Evolutionary conservation across 2,797 vertebrate genomes (phyloP), one percentile per base, ranked within the genome.

Genomic region (Sciurus vulgaris): DNA sequence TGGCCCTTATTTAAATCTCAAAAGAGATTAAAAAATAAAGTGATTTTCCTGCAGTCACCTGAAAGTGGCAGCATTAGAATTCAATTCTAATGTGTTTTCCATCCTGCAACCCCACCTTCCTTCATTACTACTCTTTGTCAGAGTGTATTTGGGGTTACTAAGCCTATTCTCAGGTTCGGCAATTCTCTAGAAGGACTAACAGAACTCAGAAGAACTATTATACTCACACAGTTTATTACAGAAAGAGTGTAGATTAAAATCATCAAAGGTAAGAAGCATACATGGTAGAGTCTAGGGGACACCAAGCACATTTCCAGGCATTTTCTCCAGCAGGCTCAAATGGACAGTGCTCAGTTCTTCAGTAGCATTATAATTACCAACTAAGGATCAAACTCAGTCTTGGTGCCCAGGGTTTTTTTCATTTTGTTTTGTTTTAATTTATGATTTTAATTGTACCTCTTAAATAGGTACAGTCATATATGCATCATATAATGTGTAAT

Each of bases 121-220:
- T 81, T 91, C 44, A 54, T 87, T 59, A 63, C 54, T 79, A 12
- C 3, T 86, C 38, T 54, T 79, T 24, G 77, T 77, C 26, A 82
- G 33, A 56, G 0, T 38, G 2, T 49, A 2, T 6, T 41, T 1
- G 20, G 11, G 20, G 9, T 22, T 13, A 26, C 59, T 3, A 38
- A 47, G 38, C 49, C 56, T 24, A 22, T 49, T 1, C 35, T 44
- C 3, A 51, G 26, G 26, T n/a, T 76, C 2, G 33, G 0, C 6
- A 51, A 35, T 73, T 86, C 33, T 65, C 72, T 47, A 10, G 81
- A 74, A 44, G 28, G 24, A 74, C 18, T 51, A 67, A 65, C 15
- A 65, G n/a, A 56, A 82, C 67, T 51, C 54, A 77, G 70, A 61
- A 51, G 38, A 82, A 20, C 6, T 38, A 2, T 44, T 13, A 26